phyloP scores from a whole-genome alignment of 2,888 invertebrate species.

The Caprella mutica region DNA sequence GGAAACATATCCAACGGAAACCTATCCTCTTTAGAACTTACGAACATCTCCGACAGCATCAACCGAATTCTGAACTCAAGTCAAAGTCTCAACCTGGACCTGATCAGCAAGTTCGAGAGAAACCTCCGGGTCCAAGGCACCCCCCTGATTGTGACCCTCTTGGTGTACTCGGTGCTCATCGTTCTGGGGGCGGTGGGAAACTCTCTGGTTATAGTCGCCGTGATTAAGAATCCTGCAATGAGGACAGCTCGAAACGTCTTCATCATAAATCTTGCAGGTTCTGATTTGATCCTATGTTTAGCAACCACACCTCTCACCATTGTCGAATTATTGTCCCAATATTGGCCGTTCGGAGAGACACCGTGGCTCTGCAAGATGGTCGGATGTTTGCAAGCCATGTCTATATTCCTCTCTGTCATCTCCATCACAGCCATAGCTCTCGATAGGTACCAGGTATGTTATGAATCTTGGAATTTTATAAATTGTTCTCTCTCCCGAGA shows the following conservation, averaged over 20 bases:
- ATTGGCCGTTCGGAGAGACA: slow-evolving; percentile 74
- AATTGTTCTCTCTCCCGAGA: too few species aligned
- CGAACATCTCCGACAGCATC: slow-evolving; percentile 18
- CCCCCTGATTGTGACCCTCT: slow-evolving; percentile 38
- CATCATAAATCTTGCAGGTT: slow-evolving; percentile 74
- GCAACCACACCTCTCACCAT: slow-evolving; percentile 82
- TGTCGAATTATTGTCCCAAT: slow-evolving; percentile 69
- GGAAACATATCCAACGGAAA: too few species aligned
- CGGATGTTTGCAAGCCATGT: slow-evolving; percentile 74
- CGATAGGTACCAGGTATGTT: slow-evolving; percentile 66
- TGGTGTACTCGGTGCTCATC: slow-evolving; percentile 62
- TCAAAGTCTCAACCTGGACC: slow-evolving; percentile 14
- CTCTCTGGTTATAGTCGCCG: slow-evolving; percentile 64
- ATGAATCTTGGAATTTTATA: too few species aligned
- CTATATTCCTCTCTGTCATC: slow-evolving; percentile 85
- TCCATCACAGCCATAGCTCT: slow-evolving; percentile 83
- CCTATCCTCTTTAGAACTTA: too few species aligned
- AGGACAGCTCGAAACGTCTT: slow-evolving; percentile 85
- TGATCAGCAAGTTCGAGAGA: slow-evolving; percentile 25
- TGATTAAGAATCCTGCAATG: slow-evolving; percentile 76
- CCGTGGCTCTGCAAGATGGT: slow-evolving; percentile 66
- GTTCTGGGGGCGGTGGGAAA: slow-evolving; percentile 73
- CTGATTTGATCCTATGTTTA: slow-evolving; percentile 69
- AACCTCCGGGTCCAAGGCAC: slow-evolving; percentile 19
- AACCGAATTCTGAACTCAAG: slow-evolving; percentile 17